Percentiles rank a stretch among this genome's conserved stretches.
Evolutionary conservation across 2,797 vertebrate species (phyloP).

Genomic region (Parotocinclus haroldoi): DNA sequence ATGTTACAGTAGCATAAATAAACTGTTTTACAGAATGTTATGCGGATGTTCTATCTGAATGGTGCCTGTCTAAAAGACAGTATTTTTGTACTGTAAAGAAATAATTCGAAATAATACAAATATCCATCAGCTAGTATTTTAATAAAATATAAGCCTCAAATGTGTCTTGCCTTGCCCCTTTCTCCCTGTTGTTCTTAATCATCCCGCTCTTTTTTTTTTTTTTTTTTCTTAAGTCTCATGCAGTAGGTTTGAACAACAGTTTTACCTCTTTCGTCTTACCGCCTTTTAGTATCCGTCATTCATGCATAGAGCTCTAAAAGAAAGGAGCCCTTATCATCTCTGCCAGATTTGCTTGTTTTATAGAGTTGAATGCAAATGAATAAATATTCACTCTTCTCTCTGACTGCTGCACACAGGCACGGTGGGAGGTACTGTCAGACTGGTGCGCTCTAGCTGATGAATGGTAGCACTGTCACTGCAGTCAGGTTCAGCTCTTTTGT

Average conservation of each 20-base stretch:
- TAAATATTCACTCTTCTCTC: conserved; percentile 64
- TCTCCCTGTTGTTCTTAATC: conserved; percentile 1
- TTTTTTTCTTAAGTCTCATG: neutral
- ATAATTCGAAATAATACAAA: neutral
- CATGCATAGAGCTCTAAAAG: conserved; percentile 58
- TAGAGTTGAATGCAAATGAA: conserved; percentile 70
- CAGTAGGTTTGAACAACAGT: conserved; percentile 4
- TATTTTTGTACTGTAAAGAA: neutral
- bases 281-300: conserved; percentile 36
- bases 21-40: too few relatives aligned
- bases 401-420: conserved; percentile 45
- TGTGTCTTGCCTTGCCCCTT: conserved; percentile 13
- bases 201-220: neutral
- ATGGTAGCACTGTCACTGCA: conserved; percentile 69
- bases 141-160: conserved; percentile 6
- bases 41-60: too few relatives aligned
- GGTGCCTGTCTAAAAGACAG: too few relatives aligned
- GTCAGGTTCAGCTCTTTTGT: conserved; percentile 70
- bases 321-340: conserved; percentile 71
- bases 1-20: too few relatives aligned
- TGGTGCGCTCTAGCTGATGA: conserved; percentile 58
- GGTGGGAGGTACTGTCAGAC: conserved; percentile 64
- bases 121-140: conserved; percentile 13
- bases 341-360: conserved; percentile 68
- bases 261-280: conserved; percentile 10